Conservation (phyloP, 53 echinoderm and acorn worm species). For the Crossaster papposus region DNA sequence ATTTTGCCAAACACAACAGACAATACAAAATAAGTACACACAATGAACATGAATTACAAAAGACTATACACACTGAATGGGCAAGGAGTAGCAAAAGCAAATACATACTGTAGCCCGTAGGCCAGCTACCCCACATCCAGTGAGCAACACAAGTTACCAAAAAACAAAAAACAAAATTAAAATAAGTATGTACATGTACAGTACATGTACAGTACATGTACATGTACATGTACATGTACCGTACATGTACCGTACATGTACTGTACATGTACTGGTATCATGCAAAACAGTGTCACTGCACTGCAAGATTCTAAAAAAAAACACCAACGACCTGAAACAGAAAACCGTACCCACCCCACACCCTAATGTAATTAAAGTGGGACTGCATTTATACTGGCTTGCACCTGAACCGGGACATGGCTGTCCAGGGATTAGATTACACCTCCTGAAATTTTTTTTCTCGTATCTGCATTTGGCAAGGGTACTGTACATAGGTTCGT, state of each 20-base stretch:
- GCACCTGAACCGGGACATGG: conserved; percentile 25
- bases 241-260: no score
- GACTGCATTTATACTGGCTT: conserved; percentile 8
- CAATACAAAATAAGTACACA: no score
- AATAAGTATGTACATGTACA: no score
- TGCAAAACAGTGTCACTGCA: conserved; percentile 37
- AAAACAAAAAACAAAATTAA: no score
- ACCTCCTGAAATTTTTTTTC: conserved; percentile 33
- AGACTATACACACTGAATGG: no score
- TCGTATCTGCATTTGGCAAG: neutral
- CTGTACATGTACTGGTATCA: neutral
- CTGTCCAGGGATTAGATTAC: conserved; percentile 32
- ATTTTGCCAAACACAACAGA: no score
- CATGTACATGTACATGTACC: conserved; percentile 20
- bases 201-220: no score
- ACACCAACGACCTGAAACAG: conserved; percentile 5
- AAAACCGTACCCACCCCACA: conserved; percentile 48
- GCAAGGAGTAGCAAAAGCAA: no score
- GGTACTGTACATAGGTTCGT: neutral
- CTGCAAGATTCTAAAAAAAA: conserved; percentile 14
- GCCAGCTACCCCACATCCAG: no score
- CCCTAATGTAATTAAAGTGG: conserved; percentile 54
- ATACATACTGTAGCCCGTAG: no score
- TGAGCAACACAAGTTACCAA: no score
- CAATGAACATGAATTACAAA: no score